These are phyloP conservation scores for Acanthopagrus latus DNA, from an alignment of 2,797 vertebrate species.

Conservation along the genomic window DNA sequence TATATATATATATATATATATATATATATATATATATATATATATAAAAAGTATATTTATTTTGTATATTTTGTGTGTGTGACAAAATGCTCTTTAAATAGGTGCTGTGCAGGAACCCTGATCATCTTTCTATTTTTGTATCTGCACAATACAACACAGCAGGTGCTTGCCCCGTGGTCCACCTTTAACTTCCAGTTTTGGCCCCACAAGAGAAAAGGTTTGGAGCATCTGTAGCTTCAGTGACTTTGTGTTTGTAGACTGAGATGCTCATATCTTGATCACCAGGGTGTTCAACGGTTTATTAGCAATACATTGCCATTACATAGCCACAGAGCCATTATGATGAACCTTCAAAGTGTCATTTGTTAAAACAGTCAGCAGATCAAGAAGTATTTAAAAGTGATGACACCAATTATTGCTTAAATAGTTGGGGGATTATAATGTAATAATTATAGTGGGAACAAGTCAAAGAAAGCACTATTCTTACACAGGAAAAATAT, in stretches of 20 bases:
- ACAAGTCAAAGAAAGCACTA: conserved; percentile 11
- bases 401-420: conserved; percentile 67
- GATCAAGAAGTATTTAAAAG: conserved; percentile 39
- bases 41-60: too few species aligned
- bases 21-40: too few species aligned
- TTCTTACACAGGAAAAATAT: conserved; percentile 35
- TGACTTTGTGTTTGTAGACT: background rate
- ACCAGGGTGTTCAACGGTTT: conserved; percentile 64
- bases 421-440: conserved; percentile 25
- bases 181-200: too few species aligned
- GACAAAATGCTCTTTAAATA: too few species aligned
- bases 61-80: too few species aligned
- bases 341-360: conserved; percentile 46
- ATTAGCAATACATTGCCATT: conserved; percentile 61
- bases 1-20: too few species aligned
- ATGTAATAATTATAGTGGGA: conserved; percentile 25
- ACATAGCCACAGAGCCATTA: conserved; percentile 55
- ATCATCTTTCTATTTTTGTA: too few species aligned
- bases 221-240: background rate
- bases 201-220: too few species aligned
- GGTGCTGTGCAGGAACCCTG: too few species aligned
- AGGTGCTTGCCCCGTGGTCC: too few species aligned
- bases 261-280: background rate
- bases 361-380: conserved; percentile 61
- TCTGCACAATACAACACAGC: too few species aligned